These are phyloP conservation scores for Philaenus spumarius DNA, from an alignment of 1,140 invertebrate species.

Conservation along the genomic window DNA sequence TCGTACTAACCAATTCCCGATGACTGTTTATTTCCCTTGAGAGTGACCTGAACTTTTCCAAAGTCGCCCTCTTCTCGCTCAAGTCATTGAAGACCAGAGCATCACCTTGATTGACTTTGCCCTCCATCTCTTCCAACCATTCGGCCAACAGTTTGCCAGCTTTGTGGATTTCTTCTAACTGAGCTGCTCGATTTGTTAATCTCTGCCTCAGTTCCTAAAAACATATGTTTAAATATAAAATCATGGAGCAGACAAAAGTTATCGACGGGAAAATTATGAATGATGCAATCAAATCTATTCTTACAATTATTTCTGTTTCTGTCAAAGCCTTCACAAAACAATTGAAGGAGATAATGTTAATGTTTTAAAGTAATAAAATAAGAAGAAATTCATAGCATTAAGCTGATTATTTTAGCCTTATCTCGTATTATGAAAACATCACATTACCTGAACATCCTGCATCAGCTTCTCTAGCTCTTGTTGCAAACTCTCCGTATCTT, in stretches of 20 bases:
- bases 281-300: not conserved
- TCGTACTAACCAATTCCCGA: slow-evolving; percentile 46
- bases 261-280: no score
- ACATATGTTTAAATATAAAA: not conserved
- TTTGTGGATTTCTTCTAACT: slow-evolving; percentile 81
- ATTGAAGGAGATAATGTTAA: not conserved
- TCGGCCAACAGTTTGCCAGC: slow-evolving; percentile 67
- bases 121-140: slow-evolving; percentile 79
- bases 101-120: slow-evolving; percentile 67
- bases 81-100: slow-evolving; percentile 67
- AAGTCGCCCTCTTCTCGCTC: slow-evolving; percentile 78
- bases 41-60: slow-evolving; percentile 75
- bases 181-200: slow-evolving; percentile 57
- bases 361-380: not conserved
- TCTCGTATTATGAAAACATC: not conserved
- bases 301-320: not conserved
- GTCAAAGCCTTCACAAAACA: no score
- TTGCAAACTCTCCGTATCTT: slow-evolving; percentile 81
- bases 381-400: not conserved
- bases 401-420: not conserved
- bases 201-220: slow-evolving; percentile 63
- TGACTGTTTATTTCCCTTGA: slow-evolving; percentile 71
- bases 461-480: slow-evolving; percentile 81
- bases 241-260: no score
- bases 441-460: slow-evolving; percentile 51